Percentiles rank a stretch among this genome's conserved stretches.
phyloP scores from a whole-genome alignment of 2,888 invertebrate species.

The Candidula unifasciata region DNA sequence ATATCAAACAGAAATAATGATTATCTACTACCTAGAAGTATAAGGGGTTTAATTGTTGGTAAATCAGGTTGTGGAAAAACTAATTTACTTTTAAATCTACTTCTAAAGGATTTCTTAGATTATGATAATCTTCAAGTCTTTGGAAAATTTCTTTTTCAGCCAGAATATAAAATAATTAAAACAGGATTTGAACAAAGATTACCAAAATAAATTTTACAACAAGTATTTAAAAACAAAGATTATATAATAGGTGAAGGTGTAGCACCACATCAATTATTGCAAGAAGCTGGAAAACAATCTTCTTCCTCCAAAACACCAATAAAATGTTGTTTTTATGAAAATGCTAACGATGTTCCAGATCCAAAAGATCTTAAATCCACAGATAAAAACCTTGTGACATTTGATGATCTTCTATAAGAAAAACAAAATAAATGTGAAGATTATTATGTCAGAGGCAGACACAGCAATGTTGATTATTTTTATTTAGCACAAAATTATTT shows the following conservation, averaged over 20 bases:
- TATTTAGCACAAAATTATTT: conserved; percentile 34
- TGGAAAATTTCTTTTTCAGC: neutral
- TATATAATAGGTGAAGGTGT: neutral
- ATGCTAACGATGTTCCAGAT: neutral
- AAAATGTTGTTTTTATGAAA: conserved; percentile 6
- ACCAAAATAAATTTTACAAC: neutral
- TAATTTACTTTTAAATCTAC: conserved; percentile 13
- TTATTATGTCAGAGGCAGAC: no score
- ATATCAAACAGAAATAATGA: conserved; percentile 1
- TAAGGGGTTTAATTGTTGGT: conserved; percentile 31
- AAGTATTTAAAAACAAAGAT: neutral
- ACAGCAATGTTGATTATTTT: conserved; percentile 18
- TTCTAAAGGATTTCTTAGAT: neutral
- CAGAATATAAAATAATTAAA: conserved; percentile 12
- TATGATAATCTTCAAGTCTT: neutral
- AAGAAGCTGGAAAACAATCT: neutral
- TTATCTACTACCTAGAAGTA: conserved; percentile 13
- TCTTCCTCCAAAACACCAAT: no score
- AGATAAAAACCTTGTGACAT: conserved; percentile 1
- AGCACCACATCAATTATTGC: neutral
- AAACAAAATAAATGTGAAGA: no score
- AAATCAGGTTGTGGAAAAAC: conserved; percentile 32
- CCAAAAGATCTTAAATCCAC: neutral
- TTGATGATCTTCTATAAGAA: no score
- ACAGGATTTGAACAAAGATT: conserved; percentile 13